Percentiles rank a stretch among this genome's conserved stretches.
Evolutionary conservation across 2,888 invertebrate genomes (phyloP).

Genomic region (Achlya flavicornis): DNA sequence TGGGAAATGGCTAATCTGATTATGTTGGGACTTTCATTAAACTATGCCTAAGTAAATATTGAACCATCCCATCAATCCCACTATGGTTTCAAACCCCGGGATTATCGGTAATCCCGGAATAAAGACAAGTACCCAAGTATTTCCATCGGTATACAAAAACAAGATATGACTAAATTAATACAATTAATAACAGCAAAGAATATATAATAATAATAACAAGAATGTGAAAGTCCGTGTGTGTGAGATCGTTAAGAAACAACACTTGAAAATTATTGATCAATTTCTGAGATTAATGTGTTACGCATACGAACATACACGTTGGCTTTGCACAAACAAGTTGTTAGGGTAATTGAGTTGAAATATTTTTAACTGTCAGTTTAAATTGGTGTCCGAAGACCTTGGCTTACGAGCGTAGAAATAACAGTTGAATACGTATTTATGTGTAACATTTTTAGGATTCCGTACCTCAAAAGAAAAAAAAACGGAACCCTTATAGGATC

Average conservation of each 20-base stretch:
- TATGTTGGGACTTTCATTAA: too few species aligned
- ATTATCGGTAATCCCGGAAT: too few species aligned
- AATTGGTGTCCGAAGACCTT: background rate
- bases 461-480: too few species aligned
- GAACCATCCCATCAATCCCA: too few species aligned
- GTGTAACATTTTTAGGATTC: background rate
- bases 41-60: too few species aligned
- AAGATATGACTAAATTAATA: background rate
- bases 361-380: background rate
- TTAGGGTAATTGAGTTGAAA: background rate
- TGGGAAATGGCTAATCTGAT: too few species aligned
- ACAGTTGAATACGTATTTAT: too few species aligned
- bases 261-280: constrained; percentile 7
- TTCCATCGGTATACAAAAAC: background rate
- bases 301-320: background rate
- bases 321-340: constrained; percentile 2
- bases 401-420: background rate
- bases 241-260: background rate
- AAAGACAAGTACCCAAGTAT: background rate
- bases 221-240: constrained; percentile 13
- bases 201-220: constrained; percentile 15
- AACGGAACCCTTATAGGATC: too few species aligned
- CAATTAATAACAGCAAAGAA: background rate
- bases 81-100: too few species aligned
- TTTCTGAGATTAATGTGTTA: constrained; percentile 6